Evolutionary conservation across 2,888 invertebrate genomes (phyloP), one percentile per base, ranked within the genome.

Genomic region (Caenorhabditis sp.): DNA sequence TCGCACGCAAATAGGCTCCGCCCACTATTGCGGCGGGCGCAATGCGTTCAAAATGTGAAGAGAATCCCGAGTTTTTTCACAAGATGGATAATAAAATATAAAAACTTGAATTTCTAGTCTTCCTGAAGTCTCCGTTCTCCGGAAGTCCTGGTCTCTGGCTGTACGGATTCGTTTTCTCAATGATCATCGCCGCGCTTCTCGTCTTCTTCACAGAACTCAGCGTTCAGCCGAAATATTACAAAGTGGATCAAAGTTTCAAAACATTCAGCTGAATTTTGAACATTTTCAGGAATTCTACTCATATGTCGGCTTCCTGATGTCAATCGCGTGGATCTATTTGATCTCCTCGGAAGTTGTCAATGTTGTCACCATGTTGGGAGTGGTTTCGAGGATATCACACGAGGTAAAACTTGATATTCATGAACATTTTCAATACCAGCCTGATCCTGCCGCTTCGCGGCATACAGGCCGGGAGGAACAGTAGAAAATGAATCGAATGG

Each of bases 261-360:
- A 26, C 13, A 22, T 87, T 65, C 53, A 89, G 88, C n/a, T n/a
- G 82, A 85, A 83, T 60, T 83, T 22, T 77, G 80, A 28, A 79
- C 84, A 15, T 94, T 47, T 83, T 60, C 55, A 88, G 88, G 78
- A 72, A 71, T 56, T 86, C 37, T 67, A 74, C 32, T 78, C 87
- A 4, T 94, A 94, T 89, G 84, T 94, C 18, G 94, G 94, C 67
- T 94, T 94, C 91, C 78, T 93, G 18, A 92, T 93, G 50, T 93
- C 94, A 35, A 93, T 94, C 70, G 90, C 94, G 28, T 93, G 94
- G 91, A 94, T 95, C 56, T 94, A 94, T 89, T 89, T 93, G 53
- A 91, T 94, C 28, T 94, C 95, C 32, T 93, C 93, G 84, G 95
- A 95, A 92, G 93, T 95, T 62, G 94, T 95, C 35, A 93, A 92